phyloP scores from a whole-genome alignment of 2,888 invertebrate genomes.

The Pelosia muscerda region DNA sequence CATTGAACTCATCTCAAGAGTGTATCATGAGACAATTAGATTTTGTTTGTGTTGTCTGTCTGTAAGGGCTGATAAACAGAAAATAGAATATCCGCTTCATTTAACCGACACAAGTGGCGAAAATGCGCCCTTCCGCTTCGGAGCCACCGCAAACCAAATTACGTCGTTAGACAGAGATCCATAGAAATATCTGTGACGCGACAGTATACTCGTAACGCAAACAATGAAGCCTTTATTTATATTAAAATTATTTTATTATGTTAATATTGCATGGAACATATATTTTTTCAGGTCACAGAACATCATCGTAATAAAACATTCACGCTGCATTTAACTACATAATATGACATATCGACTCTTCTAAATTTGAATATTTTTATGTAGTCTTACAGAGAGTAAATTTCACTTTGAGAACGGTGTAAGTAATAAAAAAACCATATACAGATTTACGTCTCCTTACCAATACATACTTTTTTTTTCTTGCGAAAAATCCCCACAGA shows the following conservation, averaged over 20 bases:
- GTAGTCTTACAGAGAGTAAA: too few relatives aligned
- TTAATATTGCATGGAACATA: not conserved
- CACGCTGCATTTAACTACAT: too few relatives aligned
- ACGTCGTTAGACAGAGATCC: not conserved
- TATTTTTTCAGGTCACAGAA: not conserved
- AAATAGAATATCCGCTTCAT: slow-evolving; percentile 4
- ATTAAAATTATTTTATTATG: not conserved
- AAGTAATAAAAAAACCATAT: too few relatives aligned
- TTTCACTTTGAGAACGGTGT: too few relatives aligned
- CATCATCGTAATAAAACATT: too few relatives aligned
- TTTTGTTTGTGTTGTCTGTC: not conserved
- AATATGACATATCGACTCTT: too few relatives aligned
- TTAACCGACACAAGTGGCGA: not conserved
- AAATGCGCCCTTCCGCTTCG: not conserved
- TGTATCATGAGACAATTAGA: not conserved
- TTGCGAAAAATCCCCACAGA: too few relatives aligned
- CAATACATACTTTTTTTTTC: too few relatives aligned
- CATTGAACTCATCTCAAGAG: not conserved
- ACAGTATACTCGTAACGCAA: not conserved
- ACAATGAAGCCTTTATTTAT: not conserved
- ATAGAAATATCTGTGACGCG: not conserved
- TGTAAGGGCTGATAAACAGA: not conserved
- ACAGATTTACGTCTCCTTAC: too few relatives aligned
- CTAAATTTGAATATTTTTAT: too few relatives aligned
- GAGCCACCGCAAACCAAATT: not conserved